Percentiles rank a stretch among this genome's conserved stretches.
These are phyloP conservation scores for Frankliniella intonsa DNA, from an alignment of 2,888 invertebrate genomes.

Conservation along the genomic window DNA sequence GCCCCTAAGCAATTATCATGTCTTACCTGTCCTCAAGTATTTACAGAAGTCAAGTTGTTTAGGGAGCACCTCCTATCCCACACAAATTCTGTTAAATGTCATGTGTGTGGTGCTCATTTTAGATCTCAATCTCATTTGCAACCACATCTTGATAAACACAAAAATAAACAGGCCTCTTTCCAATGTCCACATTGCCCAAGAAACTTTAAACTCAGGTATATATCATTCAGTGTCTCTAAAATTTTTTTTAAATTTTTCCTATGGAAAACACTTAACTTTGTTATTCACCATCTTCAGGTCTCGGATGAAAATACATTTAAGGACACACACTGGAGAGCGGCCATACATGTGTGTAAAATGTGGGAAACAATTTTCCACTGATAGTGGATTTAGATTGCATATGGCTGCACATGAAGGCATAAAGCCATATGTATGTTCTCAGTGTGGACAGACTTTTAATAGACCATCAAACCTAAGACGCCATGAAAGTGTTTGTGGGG, in stretches of 20 bases:
- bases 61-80: neutral
- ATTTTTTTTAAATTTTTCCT: neutral
- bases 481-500: neutral
- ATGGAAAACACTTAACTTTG: too few species aligned
- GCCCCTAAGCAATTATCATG: neutral
- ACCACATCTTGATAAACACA: neutral
- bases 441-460: neutral
- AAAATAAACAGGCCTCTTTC: neutral
- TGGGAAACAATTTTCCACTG: conserved; percentile 6
- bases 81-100: neutral
- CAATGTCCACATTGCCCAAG: conserved; percentile 2
- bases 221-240: too few species aligned
- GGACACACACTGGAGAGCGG: conserved; percentile 12
- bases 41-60: neutral
- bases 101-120: neutral
- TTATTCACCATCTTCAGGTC: neutral
- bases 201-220: neutral
- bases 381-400: neutral
- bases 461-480: neutral
- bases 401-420: conserved; percentile 2
- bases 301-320: neutral
- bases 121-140: neutral
- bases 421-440: neutral
- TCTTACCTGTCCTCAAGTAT: neutral
- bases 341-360: conserved; percentile 6